A percentile compares a stretch with the other conserved stretches of the same genome.
Conservation (phyloP, 2,113 vertebrate genomes). For the Tragelaphus imberbis region DNA sequence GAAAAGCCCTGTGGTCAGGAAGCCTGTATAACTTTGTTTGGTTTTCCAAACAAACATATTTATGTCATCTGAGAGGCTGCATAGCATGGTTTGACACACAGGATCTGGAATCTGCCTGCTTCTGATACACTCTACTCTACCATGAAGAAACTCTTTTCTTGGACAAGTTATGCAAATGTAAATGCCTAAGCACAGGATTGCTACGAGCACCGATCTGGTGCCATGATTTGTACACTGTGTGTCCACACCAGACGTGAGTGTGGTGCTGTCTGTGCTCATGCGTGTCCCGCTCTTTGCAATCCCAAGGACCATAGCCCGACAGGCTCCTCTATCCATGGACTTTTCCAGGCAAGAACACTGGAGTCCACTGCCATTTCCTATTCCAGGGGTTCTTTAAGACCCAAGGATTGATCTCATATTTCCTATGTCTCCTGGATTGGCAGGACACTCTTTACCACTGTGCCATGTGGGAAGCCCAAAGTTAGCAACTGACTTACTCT, state of each 20-base stretch:
- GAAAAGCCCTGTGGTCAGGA: not conserved
- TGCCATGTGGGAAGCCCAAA: not conserved
- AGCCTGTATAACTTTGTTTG: not conserved
- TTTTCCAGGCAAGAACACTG: not conserved
- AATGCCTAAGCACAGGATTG: not conserved
- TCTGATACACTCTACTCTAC: not conserved
- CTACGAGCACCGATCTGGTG: not conserved
- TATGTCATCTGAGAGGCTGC: not conserved
- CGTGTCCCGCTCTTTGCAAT: rapidly evolving
- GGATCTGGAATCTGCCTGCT: not conserved
- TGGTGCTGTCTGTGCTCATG: not conserved
- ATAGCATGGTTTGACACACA: not conserved
- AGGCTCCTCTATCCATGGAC: not conserved
- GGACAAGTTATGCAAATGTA: not conserved
- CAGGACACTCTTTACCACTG: not conserved
- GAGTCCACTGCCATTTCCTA: not conserved
- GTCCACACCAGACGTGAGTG: not conserved
- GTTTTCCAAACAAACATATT: not conserved
- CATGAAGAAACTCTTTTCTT: not conserved
- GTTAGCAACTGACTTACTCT: not conserved
- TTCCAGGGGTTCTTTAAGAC: not conserved
- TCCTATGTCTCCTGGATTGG: not conserved
- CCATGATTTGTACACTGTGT: not conserved
- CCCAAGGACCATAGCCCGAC: rapidly evolving
- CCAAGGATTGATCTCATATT: not conserved